Percentiles rank a stretch among this genome's conserved stretches.
These are phyloP conservation scores for Thyatira batis DNA, from an alignment of 2,888 invertebrate genomes.

Conservation along the genomic window DNA sequence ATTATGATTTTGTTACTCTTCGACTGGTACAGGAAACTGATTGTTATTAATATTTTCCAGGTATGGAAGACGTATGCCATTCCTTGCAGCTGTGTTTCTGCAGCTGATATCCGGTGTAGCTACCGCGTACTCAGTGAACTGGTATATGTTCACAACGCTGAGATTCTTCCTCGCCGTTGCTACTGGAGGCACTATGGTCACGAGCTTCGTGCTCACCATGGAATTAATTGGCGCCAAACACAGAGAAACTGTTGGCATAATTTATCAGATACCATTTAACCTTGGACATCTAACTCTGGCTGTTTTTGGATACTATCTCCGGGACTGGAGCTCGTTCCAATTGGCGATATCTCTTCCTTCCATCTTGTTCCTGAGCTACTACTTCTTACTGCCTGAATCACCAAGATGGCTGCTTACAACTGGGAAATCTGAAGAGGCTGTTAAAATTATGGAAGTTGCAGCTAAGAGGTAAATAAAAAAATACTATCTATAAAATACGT, in stretches of 20 bases:
- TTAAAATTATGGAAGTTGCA: conserved; percentile 84
- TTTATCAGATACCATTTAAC: conserved; percentile 86
- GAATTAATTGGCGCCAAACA: conserved; percentile 84
- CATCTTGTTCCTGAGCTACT: conserved; percentile 85
- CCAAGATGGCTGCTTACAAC: conserved; percentile 90
- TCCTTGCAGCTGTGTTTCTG: conserved; percentile 87
- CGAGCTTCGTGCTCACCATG: conserved; percentile 87
- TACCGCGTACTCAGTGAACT: conserved; percentile 87
- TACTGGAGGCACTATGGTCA: conserved; percentile 92
- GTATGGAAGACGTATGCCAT: conserved; percentile 88
- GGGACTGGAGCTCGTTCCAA: conserved; percentile 86
- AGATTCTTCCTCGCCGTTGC: conserved; percentile 88
- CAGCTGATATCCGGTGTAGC: conserved; percentile 87
- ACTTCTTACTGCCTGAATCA: conserved; percentile 90
- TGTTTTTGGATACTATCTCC: conserved; percentile 84
- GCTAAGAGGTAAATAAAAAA: conserved; percentile 73
- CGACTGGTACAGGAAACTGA: too few relatives aligned
- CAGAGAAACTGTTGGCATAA: conserved; percentile 87
- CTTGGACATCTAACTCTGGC: conserved; percentile 85
- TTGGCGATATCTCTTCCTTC: conserved; percentile 85
- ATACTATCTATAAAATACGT: neutral
- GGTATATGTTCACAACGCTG: conserved; percentile 85
- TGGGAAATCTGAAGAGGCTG: conserved; percentile 85
- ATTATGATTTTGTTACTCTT: too few relatives aligned
- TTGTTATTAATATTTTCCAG: conserved; percentile 58